phyloP scores from a whole-genome alignment of 2,888 invertebrate genomes.

The Agriopis aurantiaria region DNA sequence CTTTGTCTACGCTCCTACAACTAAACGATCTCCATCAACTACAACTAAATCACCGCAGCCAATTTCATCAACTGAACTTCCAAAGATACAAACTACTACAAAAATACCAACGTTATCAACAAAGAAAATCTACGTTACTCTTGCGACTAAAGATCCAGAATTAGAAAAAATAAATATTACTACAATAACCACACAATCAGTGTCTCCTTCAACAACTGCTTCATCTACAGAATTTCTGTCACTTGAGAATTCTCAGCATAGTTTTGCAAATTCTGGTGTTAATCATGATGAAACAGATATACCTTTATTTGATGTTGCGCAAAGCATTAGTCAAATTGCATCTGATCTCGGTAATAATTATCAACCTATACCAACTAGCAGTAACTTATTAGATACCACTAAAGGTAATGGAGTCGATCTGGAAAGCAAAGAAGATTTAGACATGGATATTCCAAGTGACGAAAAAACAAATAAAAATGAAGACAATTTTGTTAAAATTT shows the following conservation, averaged over 20 bases:
- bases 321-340: conserved; percentile 83
- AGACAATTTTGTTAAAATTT: conserved; percentile 75
- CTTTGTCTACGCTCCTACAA: conserved; percentile 46
- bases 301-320: conserved; percentile 77
- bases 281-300: conserved; percentile 59
- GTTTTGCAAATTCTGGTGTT: conserved; percentile 30
- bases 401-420: conserved; percentile 62
- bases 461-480: conserved; percentile 49
- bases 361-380: conserved; percentile 70
- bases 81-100: conserved; percentile 30
- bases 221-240: conserved; percentile 69
- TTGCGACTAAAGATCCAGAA: conserved; percentile 53
- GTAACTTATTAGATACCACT: conserved; percentile 67
- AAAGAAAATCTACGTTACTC: conserved; percentile 38
- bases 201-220: conserved; percentile 73
- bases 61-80: conserved; percentile 43
- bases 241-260: conserved; percentile 46
- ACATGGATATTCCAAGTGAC: conserved; percentile 70
- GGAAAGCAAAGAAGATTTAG: conserved; percentile 79
- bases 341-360: conserved; percentile 76
- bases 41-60: conserved; percentile 46
- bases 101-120: conserved; percentile 43
- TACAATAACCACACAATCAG: conserved; percentile 79
- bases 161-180: conserved; percentile 68
- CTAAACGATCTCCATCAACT: conserved; percentile 49